Conservation (phyloP, 2,888 invertebrate genomes). For the Tubulanus polymorphus region DNA sequence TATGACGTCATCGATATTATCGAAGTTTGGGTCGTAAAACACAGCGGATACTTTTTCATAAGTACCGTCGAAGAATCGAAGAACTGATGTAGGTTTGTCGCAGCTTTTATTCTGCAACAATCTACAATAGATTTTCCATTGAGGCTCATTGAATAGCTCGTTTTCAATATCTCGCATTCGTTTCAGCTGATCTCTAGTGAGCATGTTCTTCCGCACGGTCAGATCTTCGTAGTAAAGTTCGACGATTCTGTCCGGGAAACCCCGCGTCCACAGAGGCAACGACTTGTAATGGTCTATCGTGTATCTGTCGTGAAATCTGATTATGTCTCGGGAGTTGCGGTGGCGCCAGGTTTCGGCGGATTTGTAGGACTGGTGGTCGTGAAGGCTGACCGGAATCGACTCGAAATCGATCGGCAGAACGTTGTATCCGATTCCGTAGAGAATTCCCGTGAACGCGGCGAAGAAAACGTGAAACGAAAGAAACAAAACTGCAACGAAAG, state of each 20-base stretch:
- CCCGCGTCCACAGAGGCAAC: constrained; percentile 2
- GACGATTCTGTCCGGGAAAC: neutral
- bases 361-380: neutral
- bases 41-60: constrained; percentile 13
- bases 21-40: constrained; percentile 11
- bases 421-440: neutral
- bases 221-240: constrained; percentile 1
- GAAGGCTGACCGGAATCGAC: neutral
- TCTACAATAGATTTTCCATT: neutral
- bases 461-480: neutral
- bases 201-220: neutral
- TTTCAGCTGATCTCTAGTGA: neutral
- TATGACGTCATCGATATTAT: constrained; percentile 12
- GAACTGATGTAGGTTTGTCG: constrained; percentile 23
- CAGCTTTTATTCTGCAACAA: constrained; percentile 12
- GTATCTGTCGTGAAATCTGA: neutral
- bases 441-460: neutral
- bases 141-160: neutral
- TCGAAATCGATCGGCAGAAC: neutral
- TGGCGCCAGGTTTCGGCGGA: neutral
- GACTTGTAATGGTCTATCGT: neutral
- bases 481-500: neutral
- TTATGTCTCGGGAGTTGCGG: neutral
- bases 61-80: constrained; percentile 34
- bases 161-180: neutral